Evolutionary conservation across 2,888 invertebrate species (phyloP).

Genomic region (Ectropis crepuscularia): DNA sequence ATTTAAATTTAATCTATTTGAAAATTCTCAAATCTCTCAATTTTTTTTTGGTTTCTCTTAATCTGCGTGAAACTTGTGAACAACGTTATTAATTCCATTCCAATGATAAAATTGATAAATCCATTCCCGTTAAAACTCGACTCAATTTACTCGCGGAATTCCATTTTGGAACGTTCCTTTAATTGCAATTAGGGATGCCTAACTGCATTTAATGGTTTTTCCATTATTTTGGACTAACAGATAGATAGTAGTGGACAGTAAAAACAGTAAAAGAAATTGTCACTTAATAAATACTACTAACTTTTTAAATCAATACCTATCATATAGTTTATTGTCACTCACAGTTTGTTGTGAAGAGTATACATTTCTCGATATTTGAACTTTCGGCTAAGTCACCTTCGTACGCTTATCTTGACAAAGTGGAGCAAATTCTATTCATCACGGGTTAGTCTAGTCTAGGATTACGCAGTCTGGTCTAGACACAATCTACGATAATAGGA

Average conservation of each 20-base stretch:
- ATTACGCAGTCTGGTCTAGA: slow-evolving; percentile 15
- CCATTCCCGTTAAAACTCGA: slow-evolving; percentile 27
- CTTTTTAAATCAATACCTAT: too few relatives aligned
- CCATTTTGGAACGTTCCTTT: slow-evolving; percentile 21
- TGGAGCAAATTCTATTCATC: neutral
- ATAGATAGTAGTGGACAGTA: neutral
- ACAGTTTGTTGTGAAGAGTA: neutral
- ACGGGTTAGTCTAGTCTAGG: neutral
- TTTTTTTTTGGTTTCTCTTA: slow-evolving; percentile 38
- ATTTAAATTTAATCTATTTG: slow-evolving; percentile 5
- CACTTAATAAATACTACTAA: too few relatives aligned
- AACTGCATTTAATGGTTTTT: slow-evolving; percentile 12
- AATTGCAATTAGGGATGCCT: slow-evolving; percentile 23
- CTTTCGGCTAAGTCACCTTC: slow-evolving; percentile 1
- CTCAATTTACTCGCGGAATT: slow-evolving; percentile 20
- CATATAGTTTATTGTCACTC: neutral
- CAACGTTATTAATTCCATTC: slow-evolving; percentile 49
- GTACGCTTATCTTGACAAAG: neutral
- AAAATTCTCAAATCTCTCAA: slow-evolving; percentile 21
- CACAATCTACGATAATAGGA: slow-evolving; percentile 64
- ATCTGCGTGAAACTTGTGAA: slow-evolving; percentile 42
- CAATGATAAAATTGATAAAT: slow-evolving; percentile 49
- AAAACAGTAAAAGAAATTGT: neutral
- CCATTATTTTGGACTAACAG: neutral
- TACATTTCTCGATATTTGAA: neutral